phyloP scores from a whole-genome alignment of 2,113 vertebrate species.

The Buteo buteo region DNA sequence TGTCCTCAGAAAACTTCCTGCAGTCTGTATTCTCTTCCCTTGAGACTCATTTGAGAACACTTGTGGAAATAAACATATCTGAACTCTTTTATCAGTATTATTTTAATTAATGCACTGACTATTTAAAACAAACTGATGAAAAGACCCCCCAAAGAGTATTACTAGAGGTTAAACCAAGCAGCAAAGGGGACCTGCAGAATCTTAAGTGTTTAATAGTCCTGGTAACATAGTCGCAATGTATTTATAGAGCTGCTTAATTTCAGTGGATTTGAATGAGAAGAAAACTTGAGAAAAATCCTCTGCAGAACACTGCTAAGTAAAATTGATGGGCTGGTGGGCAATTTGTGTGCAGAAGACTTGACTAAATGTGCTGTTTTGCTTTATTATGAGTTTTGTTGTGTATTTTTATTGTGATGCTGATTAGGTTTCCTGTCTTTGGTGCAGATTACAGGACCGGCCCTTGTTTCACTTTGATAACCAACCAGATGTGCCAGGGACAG shows the following conservation, averaged over 20 bases:
- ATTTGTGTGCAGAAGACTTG: neutral
- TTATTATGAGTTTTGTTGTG: neutral
- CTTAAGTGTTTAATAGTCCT: neutral
- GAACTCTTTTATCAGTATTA: neutral
- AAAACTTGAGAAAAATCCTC: neutral
- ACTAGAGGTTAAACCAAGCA: neutral
- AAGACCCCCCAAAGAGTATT: neutral
- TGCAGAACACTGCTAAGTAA: neutral
- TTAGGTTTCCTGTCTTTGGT: conserved; percentile 15
- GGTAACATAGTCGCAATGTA: neutral
- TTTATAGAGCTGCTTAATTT: neutral
- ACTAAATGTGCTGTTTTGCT: neutral
- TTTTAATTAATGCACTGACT: neutral
- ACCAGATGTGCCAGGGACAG: conserved; percentile 99
- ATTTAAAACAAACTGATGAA: neutral
- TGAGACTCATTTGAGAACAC: neutral
- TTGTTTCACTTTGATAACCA: conserved; percentile 92
- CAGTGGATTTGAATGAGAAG: neutral
- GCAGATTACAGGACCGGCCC: conserved; percentile 98
- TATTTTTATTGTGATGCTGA: neutral
- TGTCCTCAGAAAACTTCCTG: neutral
- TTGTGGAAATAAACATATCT: neutral
- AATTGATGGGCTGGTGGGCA: neutral
- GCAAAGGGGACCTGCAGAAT: neutral
- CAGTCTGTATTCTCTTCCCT: neutral